phyloP scores from a whole-genome alignment of 2,888 invertebrate genomes.

The Mechanitis mazaeus region DNA sequence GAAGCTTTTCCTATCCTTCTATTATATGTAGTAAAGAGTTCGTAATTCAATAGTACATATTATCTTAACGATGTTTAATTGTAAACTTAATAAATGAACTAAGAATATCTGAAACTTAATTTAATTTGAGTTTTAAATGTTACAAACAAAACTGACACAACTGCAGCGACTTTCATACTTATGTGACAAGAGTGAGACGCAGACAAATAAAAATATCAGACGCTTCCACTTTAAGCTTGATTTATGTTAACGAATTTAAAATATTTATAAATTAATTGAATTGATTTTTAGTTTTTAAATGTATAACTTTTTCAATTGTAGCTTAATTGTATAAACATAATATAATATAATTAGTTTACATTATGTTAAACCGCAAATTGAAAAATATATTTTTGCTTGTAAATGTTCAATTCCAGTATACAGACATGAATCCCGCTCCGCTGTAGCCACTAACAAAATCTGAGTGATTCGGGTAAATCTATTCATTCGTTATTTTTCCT shows the following conservation, averaged over 20 bases:
- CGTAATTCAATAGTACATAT: constrained; percentile 52
- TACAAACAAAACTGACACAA: constrained; percentile 28
- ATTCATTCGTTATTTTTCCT: constrained; percentile 14
- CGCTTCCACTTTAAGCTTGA: background rate
- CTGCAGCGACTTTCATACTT: constrained; percentile 21
- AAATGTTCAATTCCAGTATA: too few relatives aligned
- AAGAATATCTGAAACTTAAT: constrained; percentile 53
- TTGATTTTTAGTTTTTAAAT: too few relatives aligned
- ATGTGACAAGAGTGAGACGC: constrained; percentile 21
- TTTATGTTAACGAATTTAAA: too few relatives aligned
- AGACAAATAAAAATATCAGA: constrained; percentile 12
- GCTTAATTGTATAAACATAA: too few relatives aligned
- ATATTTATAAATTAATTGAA: too few relatives aligned
- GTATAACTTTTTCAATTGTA: too few relatives aligned
- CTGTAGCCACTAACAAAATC: too few relatives aligned
- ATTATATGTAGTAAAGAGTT: constrained; percentile 33
- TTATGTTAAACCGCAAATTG: too few relatives aligned
- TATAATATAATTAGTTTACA: too few relatives aligned
- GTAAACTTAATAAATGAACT: constrained; percentile 49
- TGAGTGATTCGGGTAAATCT: background rate
- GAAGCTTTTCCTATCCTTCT: too few relatives aligned
- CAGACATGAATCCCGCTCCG: too few relatives aligned
- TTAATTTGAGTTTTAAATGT: constrained; percentile 52
- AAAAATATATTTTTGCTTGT: too few relatives aligned
- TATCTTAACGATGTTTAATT: constrained; percentile 54